A percentile compares a stretch with the other conserved stretches of the same genome.
phyloP scores from a whole-genome alignment of 2,888 invertebrate genomes.

The Zootermopsis nevadensis region DNA sequence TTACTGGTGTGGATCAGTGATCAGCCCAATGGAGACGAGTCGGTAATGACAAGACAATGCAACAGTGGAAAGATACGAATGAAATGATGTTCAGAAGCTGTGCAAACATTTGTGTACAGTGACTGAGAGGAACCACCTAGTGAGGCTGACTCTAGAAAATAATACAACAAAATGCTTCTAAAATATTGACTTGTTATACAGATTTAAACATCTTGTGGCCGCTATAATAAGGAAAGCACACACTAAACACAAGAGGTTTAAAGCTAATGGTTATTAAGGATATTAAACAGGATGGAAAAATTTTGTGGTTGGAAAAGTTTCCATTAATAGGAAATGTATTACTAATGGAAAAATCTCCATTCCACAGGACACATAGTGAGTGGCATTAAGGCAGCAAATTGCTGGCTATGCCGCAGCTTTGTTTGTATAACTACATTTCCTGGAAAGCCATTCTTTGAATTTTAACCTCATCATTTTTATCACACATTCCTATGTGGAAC shows the following conservation, averaged over 20 bases:
- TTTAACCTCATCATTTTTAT: background rate
- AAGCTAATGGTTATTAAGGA: background rate
- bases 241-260: background rate
- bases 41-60: no score
- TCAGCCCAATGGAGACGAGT: no score
- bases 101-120: no score
- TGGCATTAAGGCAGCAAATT: background rate
- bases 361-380: conserved; percentile 58
- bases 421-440: conserved; percentile 39
- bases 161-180: no score
- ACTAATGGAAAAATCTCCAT: conserved; percentile 63
- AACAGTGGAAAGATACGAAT: no score
- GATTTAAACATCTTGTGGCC: no score
- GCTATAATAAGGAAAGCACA: no score
- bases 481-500: conserved; percentile 60
- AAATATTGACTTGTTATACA: no score
- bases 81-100: no score
- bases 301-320: conserved; percentile 54
- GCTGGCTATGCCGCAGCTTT: background rate
- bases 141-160: no score
- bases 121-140: no score
- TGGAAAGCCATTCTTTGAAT: conserved; percentile 40
- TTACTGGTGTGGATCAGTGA: no score
- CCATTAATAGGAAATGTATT: conserved; percentile 52
- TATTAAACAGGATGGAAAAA: background rate